These are phyloP conservation scores for Saturnia japonica DNA, from an alignment of 2,888 invertebrate species.

Conservation along the genomic window DNA sequence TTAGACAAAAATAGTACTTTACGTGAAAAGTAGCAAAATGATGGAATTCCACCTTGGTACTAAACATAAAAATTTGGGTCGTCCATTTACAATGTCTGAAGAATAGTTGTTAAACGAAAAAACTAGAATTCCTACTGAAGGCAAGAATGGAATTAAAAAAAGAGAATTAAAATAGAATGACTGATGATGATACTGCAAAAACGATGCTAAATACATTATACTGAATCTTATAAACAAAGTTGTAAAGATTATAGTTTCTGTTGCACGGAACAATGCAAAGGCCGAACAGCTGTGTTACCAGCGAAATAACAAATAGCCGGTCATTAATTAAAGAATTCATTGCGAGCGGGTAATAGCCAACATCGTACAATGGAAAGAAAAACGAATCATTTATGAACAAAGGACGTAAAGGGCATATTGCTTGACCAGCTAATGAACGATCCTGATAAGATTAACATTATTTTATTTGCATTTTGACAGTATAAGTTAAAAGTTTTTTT, in stretches of 20 bases:
- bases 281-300: constrained; percentile 12
- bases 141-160: background rate
- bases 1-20: background rate
- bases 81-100: no score
- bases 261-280: background rate
- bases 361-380: constrained; percentile 59
- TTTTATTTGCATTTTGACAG: background rate
- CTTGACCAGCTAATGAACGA: background rate
- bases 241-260: background rate
- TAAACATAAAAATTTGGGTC: no score
- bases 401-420: background rate
- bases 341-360: constrained; percentile 32
- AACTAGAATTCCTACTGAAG: background rate
- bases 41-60: no score
- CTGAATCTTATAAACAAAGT: background rate
- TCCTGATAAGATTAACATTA: no score
- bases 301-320: constrained; percentile 30
- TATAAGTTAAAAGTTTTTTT: background rate
- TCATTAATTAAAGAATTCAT: constrained; percentile 46
- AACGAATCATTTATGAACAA: constrained; percentile 32
- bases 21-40: background rate
- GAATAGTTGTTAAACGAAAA: background rate
- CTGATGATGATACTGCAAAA: background rate
- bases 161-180: background rate
- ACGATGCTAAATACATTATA: background rate